phyloP scores from a whole-genome alignment of 2,797 vertebrate species.

The Sebastes dallii region DNA sequence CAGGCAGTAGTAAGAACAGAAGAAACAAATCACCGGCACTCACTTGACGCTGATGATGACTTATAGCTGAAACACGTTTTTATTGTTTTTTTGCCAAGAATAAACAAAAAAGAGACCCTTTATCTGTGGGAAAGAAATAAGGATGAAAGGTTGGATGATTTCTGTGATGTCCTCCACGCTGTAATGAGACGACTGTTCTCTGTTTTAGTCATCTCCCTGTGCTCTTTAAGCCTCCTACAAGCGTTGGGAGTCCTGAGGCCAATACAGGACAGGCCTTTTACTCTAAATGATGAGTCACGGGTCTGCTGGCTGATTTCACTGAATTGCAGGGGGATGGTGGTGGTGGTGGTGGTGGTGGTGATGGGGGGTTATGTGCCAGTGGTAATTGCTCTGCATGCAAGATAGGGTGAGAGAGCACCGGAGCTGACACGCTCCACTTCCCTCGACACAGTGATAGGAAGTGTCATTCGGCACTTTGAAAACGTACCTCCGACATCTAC shows the following conservation, averaged over 20 bases:
- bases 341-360: not conserved
- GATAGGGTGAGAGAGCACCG: constrained; percentile 43
- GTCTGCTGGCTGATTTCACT: constrained; percentile 46
- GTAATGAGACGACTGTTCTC: not conserved
- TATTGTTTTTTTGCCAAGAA: too few species aligned
- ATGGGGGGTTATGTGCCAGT: not conserved
- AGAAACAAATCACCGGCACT: too few species aligned
- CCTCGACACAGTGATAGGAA: constrained; percentile 50
- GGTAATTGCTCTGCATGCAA: constrained; percentile 61
- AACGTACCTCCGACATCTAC: constrained; percentile 37
- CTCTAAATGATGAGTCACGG: constrained; percentile 67
- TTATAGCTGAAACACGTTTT: too few species aligned
- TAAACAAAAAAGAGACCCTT: too few species aligned
- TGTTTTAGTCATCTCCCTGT: constrained; percentile 14
- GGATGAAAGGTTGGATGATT: not conserved
- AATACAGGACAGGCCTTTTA: constrained; percentile 35
- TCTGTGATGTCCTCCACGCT: not conserved
- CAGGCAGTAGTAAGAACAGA: too few species aligned
- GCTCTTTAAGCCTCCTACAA: constrained; percentile 18
- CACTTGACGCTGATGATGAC: too few species aligned
- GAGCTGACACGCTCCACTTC: constrained; percentile 67
- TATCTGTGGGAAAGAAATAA: not conserved
- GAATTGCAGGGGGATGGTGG: constrained; percentile 11
- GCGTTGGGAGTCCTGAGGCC: constrained; percentile 25
- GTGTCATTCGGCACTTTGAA: constrained; percentile 67